Conservation (phyloP, 30 jellyfish, hydroid and myxozoan genomes). For the Nemopilema nomurai region DNA sequence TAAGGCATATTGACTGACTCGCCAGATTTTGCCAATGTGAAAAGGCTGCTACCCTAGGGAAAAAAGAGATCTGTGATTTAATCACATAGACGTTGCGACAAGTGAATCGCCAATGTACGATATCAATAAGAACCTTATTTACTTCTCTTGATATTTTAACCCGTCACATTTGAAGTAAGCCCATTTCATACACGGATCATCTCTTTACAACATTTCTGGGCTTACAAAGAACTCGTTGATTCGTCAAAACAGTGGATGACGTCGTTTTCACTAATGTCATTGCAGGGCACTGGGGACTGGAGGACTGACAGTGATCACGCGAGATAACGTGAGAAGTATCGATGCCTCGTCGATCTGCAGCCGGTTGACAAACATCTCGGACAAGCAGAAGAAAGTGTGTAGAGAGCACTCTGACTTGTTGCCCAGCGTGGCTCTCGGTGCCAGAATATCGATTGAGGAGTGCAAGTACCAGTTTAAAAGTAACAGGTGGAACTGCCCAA, state of each 20-base stretch:
- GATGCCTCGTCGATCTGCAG: constrained; percentile 60
- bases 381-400: constrained; percentile 78
- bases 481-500: constrained; percentile 93
- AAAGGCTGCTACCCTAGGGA: background rate
- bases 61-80: background rate
- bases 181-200: background rate
- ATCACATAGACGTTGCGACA: background rate
- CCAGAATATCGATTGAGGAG: constrained; percentile 76
- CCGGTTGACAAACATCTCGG: constrained; percentile 66
- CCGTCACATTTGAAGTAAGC: background rate
- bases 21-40: background rate
- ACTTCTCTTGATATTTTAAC: background rate
- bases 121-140: background rate
- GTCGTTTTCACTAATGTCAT: background rate
- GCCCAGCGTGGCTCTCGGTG: constrained; percentile 91
- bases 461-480: constrained; percentile 83
- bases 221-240: background rate
- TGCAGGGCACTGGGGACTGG: constrained; percentile 94
- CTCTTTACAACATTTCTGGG: background rate
- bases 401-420: constrained; percentile 83
- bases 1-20: background rate
- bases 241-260: background rate
- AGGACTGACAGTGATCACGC: constrained; percentile 36
- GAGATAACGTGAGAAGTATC: constrained; percentile 13
- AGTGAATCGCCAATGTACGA: background rate